Evolutionary conservation across 2,113 vertebrate genomes (phyloP), one percentile per base, ranked within the genome.

Genomic region (Gobius niger): DNA sequence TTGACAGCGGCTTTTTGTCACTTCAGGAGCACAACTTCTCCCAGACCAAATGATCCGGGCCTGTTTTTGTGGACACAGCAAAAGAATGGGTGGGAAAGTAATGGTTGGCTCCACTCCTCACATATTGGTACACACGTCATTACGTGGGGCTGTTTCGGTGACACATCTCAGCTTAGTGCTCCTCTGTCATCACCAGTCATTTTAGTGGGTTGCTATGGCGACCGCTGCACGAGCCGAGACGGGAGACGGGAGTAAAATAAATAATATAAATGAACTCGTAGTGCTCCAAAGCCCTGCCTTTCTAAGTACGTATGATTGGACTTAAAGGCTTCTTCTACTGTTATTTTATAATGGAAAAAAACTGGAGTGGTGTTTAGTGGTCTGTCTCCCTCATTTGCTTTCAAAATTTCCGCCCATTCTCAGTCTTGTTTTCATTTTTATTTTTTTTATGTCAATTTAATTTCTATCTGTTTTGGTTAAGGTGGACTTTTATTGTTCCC

Each of bases 131-230:
- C 71, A 75, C 77, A 68, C 82, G 85, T 77, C 78, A 80, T 77
- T 78, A 83, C 50, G 75, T 68, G 86, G 80, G 87, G 85, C 77
- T 88, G 78, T 94, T 95, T 92, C 90, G 79, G 91, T 87, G 93
- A 93, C 90, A 93, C 92, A 94, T 93, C 90, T 93, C 81, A 85
- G 91, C 91, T 91, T 94, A 93, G 92, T 75, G 91, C 82, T 78
- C 92, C 91, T 95, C 94, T 95, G 93, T 96, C 93, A 94, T 91
- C 85, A 87, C 91, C 77, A 15, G 93, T 96, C 95, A 95, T 94
- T 93, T 91, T 87, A 93, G 91, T 78, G 34, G 7, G 93, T 96
- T 94, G 88, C 95, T 84, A 93, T 47, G 91, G 92, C 94, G 94
- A 97, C 94, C 13, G 19, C 19, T 4, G 88, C 88, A 91, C 73